Base-by-base conservation (phyloP, 1,140 invertebrate genomes). In the Drosophila simulans region DNA sequence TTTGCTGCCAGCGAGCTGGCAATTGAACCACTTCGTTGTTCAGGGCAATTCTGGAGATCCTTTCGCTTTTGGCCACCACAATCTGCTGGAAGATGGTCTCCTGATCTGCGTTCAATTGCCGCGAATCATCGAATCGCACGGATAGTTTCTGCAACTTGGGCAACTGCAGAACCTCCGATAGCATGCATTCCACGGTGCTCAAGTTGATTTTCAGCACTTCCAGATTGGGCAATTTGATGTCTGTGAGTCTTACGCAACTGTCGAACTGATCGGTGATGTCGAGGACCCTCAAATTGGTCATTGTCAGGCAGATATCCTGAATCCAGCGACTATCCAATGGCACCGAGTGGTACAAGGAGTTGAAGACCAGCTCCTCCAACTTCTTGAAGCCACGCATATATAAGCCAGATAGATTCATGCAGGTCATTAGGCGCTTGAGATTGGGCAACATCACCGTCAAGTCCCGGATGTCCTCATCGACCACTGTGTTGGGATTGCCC, bases 61-160 rank as follows among this genome's bases (percentile, higher is more conserved):
- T 31, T 0, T 89, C 85, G 13, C 85, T 89, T 3, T 89, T 89
- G 34, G 85, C 84, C 64, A 89, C 65, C 2, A 83, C 49, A 17
- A 89, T 89, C 53, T 89, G 77, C 49, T 89, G 84, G 58, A 89
- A 89, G 12, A 89, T 89, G 46, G 85, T 89, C 55, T 89, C 84
- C 68, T 84, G 43, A 7, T 89, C 73, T 8, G 84, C 84, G 1
- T 77, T 34, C 40, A 89, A 11, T 5, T 89, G 84, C 1, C 84
- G 77, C 0, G 84, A 89, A 10, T 89, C 84, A 7, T 89, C 84
- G 20, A 77, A 89, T 11, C 84, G 52, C 0, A 89, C 27, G 10
- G 72, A 77, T 48, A 89, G 31, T 17, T 89, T 89, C 15, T 70
- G 64, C 4, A 89, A 48, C 22, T 74, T 89, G 25, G 84, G 77